Evolutionary conservation across 2,113 vertebrate genomes (phyloP).

Genomic region (Tachysurus fulvidraco): DNA sequence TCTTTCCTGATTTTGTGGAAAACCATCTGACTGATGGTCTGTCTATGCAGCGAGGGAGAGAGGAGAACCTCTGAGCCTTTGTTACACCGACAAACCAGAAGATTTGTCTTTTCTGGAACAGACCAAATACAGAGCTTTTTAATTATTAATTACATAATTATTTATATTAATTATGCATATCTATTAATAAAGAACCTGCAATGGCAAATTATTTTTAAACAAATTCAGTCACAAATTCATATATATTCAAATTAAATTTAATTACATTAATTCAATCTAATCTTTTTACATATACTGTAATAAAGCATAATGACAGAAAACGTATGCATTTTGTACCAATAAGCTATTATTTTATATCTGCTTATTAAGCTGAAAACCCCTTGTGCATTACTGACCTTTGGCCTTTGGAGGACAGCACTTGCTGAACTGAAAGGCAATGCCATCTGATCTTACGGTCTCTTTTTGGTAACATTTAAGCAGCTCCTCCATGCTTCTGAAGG

Average conservation of each 20-base stretch:
- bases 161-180: too few species aligned
- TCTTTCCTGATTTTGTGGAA: constrained; percentile 98
- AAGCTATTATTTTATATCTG: not conserved
- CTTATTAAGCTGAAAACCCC: not conserved
- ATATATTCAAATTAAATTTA: not conserved
- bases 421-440: constrained; percentile 90
- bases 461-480: constrained; percentile 94
- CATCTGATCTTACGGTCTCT: constrained; percentile 93
- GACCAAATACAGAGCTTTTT: not conserved
- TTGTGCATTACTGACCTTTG: constrained; percentile 78
- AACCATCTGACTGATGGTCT: constrained; percentile 95
- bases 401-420: constrained; percentile 90
- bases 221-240: not conserved
- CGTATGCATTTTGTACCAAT: not conserved
- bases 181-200: not conserved
- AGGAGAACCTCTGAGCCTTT: constrained; percentile 78
- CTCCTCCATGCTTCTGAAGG: constrained; percentile 85
- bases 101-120: constrained; percentile 88
- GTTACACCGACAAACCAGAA: constrained; percentile 88
- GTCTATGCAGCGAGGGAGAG: constrained; percentile 83
- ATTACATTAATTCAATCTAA: not conserved
- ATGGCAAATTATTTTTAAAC: not conserved
- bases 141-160: not conserved
- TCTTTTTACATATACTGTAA: not conserved
- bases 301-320: not conserved